Base-by-base conservation (phyloP, 2,797 vertebrate genomes). In the Natrix natrix region DNA sequence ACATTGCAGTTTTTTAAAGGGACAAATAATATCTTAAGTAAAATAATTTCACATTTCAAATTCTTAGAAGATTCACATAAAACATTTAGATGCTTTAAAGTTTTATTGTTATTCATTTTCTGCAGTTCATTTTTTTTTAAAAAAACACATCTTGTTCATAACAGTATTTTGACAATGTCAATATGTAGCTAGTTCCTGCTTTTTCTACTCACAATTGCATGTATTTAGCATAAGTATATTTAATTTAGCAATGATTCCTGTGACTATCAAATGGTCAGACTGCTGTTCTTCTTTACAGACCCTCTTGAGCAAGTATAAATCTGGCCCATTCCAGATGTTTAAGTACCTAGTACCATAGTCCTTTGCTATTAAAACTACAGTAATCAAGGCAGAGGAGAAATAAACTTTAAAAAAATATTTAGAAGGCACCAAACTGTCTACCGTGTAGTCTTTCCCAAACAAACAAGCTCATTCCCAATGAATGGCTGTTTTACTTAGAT, bases 101-200 rank as follows among this genome's bases (percentile, higher is more conserved):
- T 20, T 54, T 78, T 55, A 87, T 88, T 89, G 37, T 0, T 95
- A 86, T 88, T 61, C 89, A 2, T 17, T 90, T 88, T 88, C 32
- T 91, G 1, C 37, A 57, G 16, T 0, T 4, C 48, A 88, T 11
- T 56, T 86, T 57, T 16, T 56, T 86, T 55, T 1, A 69, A 74
- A 37, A 43, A 83, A 48, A 83, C 12, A 26, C 12, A 32, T 17
- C 24, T 74, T 8, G 89, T 92, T 93, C 90, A 87, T 91, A 24
- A 0, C 0, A 59, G 66, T 13, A 43, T 13, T 90, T 48, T 90
- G 0, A 37, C 3, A 48, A 6, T 1, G 26, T 66, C 1, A 13
- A 90, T 91, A 32, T 0, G 11, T 92, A 56, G 66, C n/a, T 26
- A 60, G 94, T 95, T 83, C 94, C 92, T 95, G 92, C 55, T 94